Evolutionary conservation across 2,888 invertebrate species (phyloP), one percentile per base, ranked within the genome.

Genomic region (Apamea anceps): DNA sequence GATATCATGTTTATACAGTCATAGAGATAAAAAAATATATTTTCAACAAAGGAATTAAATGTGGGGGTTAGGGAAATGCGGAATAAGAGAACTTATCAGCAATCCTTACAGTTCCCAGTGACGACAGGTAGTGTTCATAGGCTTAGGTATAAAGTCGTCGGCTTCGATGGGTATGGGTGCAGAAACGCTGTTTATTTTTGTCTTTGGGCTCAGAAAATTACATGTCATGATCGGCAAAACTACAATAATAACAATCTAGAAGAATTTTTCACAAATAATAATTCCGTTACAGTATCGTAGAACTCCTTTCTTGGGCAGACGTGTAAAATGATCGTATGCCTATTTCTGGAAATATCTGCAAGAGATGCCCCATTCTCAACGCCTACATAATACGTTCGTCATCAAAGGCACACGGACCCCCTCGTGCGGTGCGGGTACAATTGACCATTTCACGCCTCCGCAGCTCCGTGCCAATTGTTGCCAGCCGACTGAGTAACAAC

Each of bases 361-460:
- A 54, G 5, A 62, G 13, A n/a, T 28, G 13, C 7, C 48, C 5
- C 21, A 18, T 13, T 60, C 10, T n/a, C 4, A 48, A 67, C 51
- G 25, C 2, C 32, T 45, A 73, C 12, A 21, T 62, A 62, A 63
- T 37, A 63, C 13, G 15, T 28, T 42, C 32, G 28, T 66, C 72
- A 73, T 73, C 54, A 79, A 79, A 80, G 32, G n/a, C 45, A 25
- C 63, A n/a, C 57, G 54, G 51, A 60, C 77, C n/a, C 72, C 70
- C 48, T 32, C 73, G 60, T 15, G 68, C 54, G 32, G 21, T 28
- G 60, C 75, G 80, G 81, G n/a, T 77, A 86, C 86, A 88, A 88
- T 84, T 88, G 89, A 88, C 82, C 82, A 89, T 89, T 88, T 89
- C 86, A 89, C 88, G 88, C 80, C 77, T 80, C 71, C 88, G 67